Evolutionary conservation across 2,113 vertebrate genomes (phyloP).

Genomic region (Hypocryptadius cinnamomeus): DNA sequence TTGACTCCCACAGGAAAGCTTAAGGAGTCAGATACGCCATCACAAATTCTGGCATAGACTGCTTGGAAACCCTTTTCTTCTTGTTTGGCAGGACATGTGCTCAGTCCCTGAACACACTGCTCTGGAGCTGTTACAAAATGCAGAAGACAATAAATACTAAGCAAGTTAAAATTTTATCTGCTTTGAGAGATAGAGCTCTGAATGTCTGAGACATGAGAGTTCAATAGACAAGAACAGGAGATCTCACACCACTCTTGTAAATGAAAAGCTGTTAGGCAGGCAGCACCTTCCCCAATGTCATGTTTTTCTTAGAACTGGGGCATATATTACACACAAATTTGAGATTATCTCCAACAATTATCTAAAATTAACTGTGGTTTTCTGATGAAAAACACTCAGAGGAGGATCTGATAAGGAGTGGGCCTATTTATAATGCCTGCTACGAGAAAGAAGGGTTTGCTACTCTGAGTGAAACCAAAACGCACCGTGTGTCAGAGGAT

Average conservation of each 20-base stretch:
- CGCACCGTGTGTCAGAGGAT: not conserved
- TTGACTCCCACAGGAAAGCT: constrained; percentile 39
- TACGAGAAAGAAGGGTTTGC: not conserved
- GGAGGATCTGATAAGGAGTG: constrained; percentile 69
- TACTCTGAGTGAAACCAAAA: not conserved
- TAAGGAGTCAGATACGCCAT: not conserved
- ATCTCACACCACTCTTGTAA: not conserved
- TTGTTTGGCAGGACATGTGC: not conserved
- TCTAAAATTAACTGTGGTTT: constrained; percentile 80
- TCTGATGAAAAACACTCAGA: constrained; percentile 77
- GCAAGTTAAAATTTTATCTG: constrained; percentile 15
- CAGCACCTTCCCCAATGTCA: constrained; percentile 45
- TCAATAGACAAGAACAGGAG: not conserved
- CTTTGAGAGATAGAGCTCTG: constrained; percentile 25
- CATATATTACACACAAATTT: constrained; percentile 67
- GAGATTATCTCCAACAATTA: constrained; percentile 74
- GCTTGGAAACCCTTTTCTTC: not conserved
- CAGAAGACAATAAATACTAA: not conserved
- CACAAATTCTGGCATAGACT: not conserved
- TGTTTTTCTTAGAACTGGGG: constrained; percentile 69
- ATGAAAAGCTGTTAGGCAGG: constrained; percentile 30
- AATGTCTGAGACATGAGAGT: not conserved
- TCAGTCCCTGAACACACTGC: not conserved
- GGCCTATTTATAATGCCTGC: constrained; percentile 67
- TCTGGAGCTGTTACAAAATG: not conserved